Evolutionary conservation across 2,888 invertebrate species (phyloP).

Genomic region (Nomada hirtipes): DNA sequence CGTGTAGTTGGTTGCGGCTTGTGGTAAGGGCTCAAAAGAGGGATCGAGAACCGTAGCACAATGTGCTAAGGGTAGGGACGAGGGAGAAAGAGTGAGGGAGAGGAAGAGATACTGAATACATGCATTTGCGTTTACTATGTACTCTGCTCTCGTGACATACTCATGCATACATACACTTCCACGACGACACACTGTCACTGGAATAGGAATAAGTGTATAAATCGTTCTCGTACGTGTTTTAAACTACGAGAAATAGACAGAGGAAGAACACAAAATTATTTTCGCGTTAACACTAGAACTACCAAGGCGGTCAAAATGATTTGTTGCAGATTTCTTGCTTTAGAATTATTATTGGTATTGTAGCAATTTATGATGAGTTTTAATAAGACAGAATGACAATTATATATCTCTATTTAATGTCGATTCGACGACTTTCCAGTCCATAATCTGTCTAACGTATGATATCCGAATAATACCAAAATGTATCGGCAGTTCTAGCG

Average conservation of each 20-base stretch:
- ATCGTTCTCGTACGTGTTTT: slow-evolving; percentile 45
- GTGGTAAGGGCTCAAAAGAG: slow-evolving; percentile 61
- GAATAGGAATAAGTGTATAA: slow-evolving; percentile 62
- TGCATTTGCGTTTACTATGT: slow-evolving; percentile 40
- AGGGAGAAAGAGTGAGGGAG: neutral
- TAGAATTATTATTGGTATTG: no score
- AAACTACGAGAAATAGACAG: slow-evolving; percentile 18
- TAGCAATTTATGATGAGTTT: no score
- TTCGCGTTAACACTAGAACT: neutral
- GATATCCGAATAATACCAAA: no score
- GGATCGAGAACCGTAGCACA: slow-evolving; percentile 59
- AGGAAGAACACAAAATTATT: neutral
- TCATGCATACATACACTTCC: slow-evolving; percentile 50
- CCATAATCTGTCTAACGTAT: no score
- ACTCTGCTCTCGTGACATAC: slow-evolving; percentile 45
- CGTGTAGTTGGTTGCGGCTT: slow-evolving; percentile 67
- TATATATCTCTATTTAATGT: no score
- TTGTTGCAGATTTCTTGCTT: no score
- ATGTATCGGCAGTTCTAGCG: no score
- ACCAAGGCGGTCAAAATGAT: no score
- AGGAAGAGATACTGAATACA: slow-evolving; percentile 44
- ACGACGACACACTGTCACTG: slow-evolving; percentile 58
- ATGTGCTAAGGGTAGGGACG: slow-evolving; percentile 34
- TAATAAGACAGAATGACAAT: no score
- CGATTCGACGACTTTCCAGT: no score